phyloP scores from a whole-genome alignment of 2,888 invertebrate species.

The Cyclophora punctaria region DNA sequence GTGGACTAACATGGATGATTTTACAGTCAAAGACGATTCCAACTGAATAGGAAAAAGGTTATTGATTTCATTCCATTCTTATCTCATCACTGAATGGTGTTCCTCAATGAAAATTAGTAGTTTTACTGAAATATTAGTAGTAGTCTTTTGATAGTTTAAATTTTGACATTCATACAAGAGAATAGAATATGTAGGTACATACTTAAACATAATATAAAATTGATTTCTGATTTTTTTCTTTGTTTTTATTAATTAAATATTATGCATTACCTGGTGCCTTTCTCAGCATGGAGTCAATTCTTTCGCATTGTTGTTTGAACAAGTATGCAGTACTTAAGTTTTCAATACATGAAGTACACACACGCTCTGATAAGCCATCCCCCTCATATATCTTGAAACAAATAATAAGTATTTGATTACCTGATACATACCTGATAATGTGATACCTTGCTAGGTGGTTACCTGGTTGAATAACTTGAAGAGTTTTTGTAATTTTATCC shows the following conservation, averaged over 20 bases:
- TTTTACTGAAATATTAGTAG: not conserved
- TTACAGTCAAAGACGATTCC: no score
- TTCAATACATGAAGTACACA: slow-evolving; percentile 63
- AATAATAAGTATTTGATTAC: not conserved
- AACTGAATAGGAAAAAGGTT: no score
- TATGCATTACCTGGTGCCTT: slow-evolving; percentile 59
- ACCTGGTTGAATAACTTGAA: no score
- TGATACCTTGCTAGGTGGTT: no score
- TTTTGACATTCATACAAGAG: not conserved
- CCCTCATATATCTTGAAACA: slow-evolving; percentile 57
- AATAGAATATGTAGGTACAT: no score
- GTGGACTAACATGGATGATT: no score
- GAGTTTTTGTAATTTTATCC: no score
- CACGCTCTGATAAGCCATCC: slow-evolving; percentile 62
- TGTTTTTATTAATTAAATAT: slow-evolving; percentile 1
- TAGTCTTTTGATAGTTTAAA: not conserved
- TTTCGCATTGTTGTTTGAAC: slow-evolving; percentile 65
- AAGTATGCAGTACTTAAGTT: slow-evolving; percentile 64
- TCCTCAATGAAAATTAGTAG: not conserved
- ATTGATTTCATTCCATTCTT: no score
- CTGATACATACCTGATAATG: no score
- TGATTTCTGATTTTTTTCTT: not conserved
- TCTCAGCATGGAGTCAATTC: slow-evolving; percentile 47
- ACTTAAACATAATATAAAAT: not conserved
- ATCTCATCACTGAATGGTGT: no score